Conservation (phyloP, 1,140 invertebrate genomes). For the Dermatophagoides farinae region DNA sequence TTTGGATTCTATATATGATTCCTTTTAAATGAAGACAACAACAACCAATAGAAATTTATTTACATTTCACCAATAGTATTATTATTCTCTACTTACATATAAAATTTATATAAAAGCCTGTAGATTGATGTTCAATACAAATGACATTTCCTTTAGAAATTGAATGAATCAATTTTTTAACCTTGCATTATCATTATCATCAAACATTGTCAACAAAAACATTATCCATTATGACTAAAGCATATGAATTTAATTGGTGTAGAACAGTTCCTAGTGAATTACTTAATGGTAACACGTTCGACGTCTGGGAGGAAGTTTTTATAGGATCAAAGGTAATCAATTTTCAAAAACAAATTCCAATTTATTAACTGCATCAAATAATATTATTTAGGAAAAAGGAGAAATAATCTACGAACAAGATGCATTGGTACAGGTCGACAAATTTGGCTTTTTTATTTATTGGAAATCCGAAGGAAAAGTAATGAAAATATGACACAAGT, state of each 20-base stretch:
- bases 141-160: too few relatives aligned
- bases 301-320: slow-evolving; percentile 77
- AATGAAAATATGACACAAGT: slow-evolving; percentile 23
- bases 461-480: slow-evolving; percentile 94
- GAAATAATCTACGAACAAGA: slow-evolving; percentile 64
- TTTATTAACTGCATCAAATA: not conserved
- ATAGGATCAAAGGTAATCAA: not conserved
- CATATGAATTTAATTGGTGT: slow-evolving; percentile 95
- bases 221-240: slow-evolving; percentile 66
- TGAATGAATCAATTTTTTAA: too few relatives aligned
- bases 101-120: too few relatives aligned
- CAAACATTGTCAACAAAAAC: not conserved
- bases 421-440: slow-evolving; percentile 84
- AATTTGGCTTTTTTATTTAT: slow-evolving; percentile 96
- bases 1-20: too few relatives aligned
- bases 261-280: slow-evolving; percentile 71
- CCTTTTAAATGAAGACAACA: too few relatives aligned
- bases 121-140: not conserved
- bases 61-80: too few relatives aligned
- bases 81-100: too few relatives aligned
- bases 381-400: slow-evolving; percentile 47
- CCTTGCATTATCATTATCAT: not conserved
- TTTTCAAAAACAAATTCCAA: not conserved
- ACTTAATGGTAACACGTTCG: slow-evolving; percentile 60
- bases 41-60: too few relatives aligned